These are phyloP conservation scores for Caenorhabditis remanei DNA, from an alignment of 1,140 invertebrate genomes.

Conservation along the genomic window DNA sequence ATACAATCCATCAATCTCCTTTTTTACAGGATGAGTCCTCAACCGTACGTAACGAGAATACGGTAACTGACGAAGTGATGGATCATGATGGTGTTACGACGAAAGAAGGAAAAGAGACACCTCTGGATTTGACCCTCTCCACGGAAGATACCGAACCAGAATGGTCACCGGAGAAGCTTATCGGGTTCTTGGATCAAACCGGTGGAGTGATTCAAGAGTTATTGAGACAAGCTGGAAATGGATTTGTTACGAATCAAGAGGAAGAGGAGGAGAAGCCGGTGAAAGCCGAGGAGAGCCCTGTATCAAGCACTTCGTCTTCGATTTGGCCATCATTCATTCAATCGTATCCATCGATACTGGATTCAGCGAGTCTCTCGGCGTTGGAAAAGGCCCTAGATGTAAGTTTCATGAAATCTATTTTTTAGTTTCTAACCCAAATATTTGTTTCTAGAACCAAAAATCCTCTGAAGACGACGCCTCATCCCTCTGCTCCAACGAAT, in stretches of 20 bases:
- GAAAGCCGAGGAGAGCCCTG: conserved; percentile 1
- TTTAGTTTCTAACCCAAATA: neutral
- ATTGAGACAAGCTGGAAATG: conserved; percentile 49
- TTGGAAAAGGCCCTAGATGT: conserved; percentile 73
- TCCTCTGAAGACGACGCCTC: conserved; percentile 57
- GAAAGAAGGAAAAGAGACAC: conserved; percentile 48
- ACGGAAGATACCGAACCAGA: conserved; percentile 26
- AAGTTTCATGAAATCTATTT: conserved; percentile 9
- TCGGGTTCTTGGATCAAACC: conserved; percentile 47
- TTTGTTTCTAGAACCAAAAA: conserved; percentile 19
- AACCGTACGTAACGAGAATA: neutral
- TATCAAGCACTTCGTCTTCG: neutral
- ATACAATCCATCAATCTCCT: neutral
- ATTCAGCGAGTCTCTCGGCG: conserved; percentile 65
- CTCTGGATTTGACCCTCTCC: conserved; percentile 54
- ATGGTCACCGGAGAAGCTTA: conserved; percentile 59
- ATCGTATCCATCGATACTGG: conserved; percentile 72
- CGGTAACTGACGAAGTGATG: conserved; percentile 39
- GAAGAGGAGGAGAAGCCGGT: conserved; percentile 43
- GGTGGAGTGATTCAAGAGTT: conserved; percentile 38
- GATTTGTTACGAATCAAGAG: conserved; percentile 43
- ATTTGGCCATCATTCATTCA: conserved; percentile 62
- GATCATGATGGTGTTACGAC: conserved; percentile 23
- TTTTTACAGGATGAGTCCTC: conserved; percentile 16
- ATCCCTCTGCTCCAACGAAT: conserved; percentile 58